A percentile compares a stretch with the other conserved stretches of the same genome.
Evolutionary conservation across 1,140 invertebrate species (phyloP).

Genomic region (Radopholus similis): DNA sequence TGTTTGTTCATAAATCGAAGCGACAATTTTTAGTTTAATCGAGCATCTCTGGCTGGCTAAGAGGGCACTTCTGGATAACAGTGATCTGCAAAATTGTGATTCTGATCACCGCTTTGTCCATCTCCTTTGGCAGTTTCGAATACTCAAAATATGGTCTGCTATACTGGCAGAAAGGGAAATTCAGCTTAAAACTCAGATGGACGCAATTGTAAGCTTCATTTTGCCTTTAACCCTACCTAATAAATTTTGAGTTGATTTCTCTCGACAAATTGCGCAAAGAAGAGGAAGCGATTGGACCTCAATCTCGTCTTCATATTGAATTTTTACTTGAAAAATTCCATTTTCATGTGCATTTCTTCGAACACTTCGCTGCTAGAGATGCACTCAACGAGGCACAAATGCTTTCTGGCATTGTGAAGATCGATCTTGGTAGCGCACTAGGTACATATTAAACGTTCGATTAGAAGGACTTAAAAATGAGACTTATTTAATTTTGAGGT

Average conservation of each 20-base stretch:
- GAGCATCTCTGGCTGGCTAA: constrained; percentile 20
- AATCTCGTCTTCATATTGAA: background rate
- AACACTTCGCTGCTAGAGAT: background rate
- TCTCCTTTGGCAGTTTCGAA: constrained; percentile 23
- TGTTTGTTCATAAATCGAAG: background rate
- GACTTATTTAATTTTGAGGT: constrained; percentile 11
- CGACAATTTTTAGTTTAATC: constrained; percentile 9
- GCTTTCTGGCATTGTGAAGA: constrained; percentile 14
- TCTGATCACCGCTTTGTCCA: background rate
- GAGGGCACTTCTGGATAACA: background rate
- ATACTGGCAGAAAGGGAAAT: constrained; percentile 13
- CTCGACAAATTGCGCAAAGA: too few relatives aligned
- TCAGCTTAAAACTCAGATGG: constrained; percentile 11
- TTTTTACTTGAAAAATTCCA: constrained; percentile 16
- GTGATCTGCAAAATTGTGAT: background rate
- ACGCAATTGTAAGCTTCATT: constrained; percentile 4
- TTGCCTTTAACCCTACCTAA: background rate
- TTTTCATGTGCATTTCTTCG: constrained; percentile 25
- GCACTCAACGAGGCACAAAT: constrained; percentile 10
- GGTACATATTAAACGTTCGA: constrained; percentile 1
- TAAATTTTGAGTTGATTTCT: background rate
- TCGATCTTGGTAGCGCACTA: constrained; percentile 18
- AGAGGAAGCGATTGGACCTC: too few relatives aligned
- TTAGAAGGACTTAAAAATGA: background rate
- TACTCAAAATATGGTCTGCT: constrained; percentile 12